Conservation (phyloP, 2,888 invertebrate species). For the Micoletzkya japonica region DNA sequence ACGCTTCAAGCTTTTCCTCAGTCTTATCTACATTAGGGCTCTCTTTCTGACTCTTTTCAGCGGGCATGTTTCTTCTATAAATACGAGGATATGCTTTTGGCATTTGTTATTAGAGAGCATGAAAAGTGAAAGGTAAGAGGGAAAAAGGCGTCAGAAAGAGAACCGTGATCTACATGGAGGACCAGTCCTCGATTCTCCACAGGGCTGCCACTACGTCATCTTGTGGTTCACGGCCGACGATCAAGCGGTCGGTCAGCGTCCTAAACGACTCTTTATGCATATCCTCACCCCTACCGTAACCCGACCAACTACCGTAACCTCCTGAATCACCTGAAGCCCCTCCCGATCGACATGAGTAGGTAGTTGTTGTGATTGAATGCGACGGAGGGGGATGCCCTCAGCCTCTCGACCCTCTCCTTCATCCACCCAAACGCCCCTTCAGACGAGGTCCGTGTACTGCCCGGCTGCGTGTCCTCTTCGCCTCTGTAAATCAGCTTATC, state of each 20-base stretch:
- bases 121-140: no score
- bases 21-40: no score
- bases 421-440: slow-evolving; percentile 47
- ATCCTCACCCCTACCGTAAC: background rate
- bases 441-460: slow-evolving; percentile 4
- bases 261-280: background rate
- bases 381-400: slow-evolving; percentile 7
- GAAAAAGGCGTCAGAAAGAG: no score
- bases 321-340: slow-evolving; percentile 13
- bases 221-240: background rate
- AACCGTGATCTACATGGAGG: no score
- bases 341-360: slow-evolving; percentile 19
- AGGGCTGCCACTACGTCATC: slow-evolving; percentile 25
- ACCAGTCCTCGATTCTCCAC: slow-evolving; percentile 27
- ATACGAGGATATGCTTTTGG: no score
- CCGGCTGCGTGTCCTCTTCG: slow-evolving; percentile 19
- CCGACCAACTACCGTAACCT: background rate
- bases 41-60: no score
- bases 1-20: no score
- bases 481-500: background rate
- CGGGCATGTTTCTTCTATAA: no score
- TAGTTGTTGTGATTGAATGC: slow-evolving; percentile 1
- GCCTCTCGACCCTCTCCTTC: slow-evolving; percentile 41
- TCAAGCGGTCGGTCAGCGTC: slow-evolving; percentile 22
- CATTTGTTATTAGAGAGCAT: no score